Evolutionary conservation across 2,888 invertebrate genomes (phyloP).

Genomic region (Cephus pulcher): DNA sequence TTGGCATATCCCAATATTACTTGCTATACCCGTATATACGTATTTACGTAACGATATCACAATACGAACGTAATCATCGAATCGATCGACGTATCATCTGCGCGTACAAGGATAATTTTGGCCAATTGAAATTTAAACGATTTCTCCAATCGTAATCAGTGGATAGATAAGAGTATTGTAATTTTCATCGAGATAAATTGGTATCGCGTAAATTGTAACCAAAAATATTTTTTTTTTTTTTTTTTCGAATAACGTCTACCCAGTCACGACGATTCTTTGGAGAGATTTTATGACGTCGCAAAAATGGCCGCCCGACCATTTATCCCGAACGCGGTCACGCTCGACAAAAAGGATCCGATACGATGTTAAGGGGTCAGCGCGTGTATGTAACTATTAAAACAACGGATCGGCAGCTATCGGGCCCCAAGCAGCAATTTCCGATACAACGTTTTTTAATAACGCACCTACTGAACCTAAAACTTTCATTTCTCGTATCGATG

Average conservation of each 20-base stretch:
- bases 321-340: background rate
- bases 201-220: background rate
- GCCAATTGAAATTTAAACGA: background rate
- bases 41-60: background rate
- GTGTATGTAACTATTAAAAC: conserved; percentile 9
- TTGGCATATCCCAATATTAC: background rate
- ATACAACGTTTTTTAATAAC: conserved; percentile 18
- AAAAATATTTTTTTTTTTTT: background rate
- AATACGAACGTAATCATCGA: background rate
- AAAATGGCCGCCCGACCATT: background rate
- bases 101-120: background rate
- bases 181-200: background rate
- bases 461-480: conserved; percentile 9
- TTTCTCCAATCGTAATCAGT: background rate
- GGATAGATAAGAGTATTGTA: background rate
- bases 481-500: conserved; percentile 21
- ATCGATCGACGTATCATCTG: background rate
- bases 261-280: background rate
- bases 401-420: conserved; percentile 10
- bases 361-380: background rate
- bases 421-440: conserved; percentile 12
- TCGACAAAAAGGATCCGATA: background rate
- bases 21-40: background rate
- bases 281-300: background rate
- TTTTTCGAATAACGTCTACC: background rate